Base-by-base conservation (phyloP, 1,140 invertebrate genomes). In the Magallana angulata region DNA sequence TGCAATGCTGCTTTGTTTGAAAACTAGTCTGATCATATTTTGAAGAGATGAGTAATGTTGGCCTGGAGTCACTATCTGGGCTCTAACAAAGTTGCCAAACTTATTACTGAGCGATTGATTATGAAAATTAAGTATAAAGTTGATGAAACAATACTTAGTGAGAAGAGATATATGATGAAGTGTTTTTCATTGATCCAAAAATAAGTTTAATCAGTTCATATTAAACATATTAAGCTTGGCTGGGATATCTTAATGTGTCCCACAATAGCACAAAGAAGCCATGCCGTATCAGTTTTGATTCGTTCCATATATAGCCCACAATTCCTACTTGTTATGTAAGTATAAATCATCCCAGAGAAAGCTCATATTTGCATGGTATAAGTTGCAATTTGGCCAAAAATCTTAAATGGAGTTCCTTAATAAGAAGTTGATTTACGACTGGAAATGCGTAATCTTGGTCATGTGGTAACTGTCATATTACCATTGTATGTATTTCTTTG, bases 361-460 rank as follows among this genome's bases (percentile, higher is more conserved):
- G 18, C 68, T 76, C 68, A 36, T 76, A 76, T 76, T 76, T 12
- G 8, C 24, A 30, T 9, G 36, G 36, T 76, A 64, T 76, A 18
- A 3, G 24, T 11, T 76, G 24, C 24, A 36, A 30, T 76, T 76
- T 76, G 68, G 68, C 24, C 68, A 76, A 76, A 48, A 76, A 30
- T 76, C 36, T 76, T 48, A 30, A 76, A 76, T 30, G 24, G 36
- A 76, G 68, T 76, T 76, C 68, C 68, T 76, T 76, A 76, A 76
- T 76, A 76, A 76, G 68, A 76, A 24, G 14, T 62, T 30, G 68
- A 76, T 76, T 76, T 76, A 76, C 30, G 68, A 76, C 11, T 18
- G 68, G 64, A 30, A 76, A 24, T 62, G 60, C 60, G 60, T 62
- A 62, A 9, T 62, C 14, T 62, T 62, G 68, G 68, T 76, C 68